Evolutionary conservation across 2,797 vertebrate genomes (phyloP).

Genomic region (Cyclopterus lumpus): DNA sequence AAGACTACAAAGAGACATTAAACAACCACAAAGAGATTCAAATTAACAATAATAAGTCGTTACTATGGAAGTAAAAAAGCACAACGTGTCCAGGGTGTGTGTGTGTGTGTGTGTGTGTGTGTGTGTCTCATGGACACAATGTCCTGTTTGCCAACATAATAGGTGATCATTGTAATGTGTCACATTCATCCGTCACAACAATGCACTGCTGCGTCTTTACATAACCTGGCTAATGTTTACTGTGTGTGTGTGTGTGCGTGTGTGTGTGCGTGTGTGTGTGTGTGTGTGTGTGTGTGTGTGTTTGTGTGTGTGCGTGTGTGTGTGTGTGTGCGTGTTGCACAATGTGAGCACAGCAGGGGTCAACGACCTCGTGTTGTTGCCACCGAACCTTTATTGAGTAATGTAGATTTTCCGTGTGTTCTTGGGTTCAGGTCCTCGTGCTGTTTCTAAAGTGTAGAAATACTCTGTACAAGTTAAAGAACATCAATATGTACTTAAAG

Average conservation of each 20-base stretch:
- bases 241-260: conserved; percentile 32
- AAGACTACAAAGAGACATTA: not conserved
- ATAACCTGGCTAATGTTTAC: conserved; percentile 77
- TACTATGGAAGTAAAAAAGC: not conserved
- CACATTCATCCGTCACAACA: conserved; percentile 35
- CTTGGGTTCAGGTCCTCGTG: not conserved
- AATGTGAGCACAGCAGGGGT: conserved; percentile 41
- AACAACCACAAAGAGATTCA: not conserved
- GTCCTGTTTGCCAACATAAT: conserved; percentile 9
- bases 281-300: conserved; percentile 34
- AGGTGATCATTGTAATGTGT: not conserved
- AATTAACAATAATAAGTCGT: not conserved
- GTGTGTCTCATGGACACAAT: conserved; percentile 8
- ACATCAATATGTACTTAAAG: not conserved
- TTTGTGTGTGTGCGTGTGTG: conserved; percentile 56
- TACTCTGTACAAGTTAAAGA: not conserved
- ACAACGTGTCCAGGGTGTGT: not conserved
- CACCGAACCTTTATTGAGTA: conserved; percentile 4
- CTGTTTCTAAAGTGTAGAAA: not conserved
- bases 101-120: conserved; percentile 1
- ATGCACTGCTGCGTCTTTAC: conserved; percentile 51
- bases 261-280: conserved; percentile 57
- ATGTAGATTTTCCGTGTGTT: not conserved
- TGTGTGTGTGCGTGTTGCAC: conserved; percentile 62
- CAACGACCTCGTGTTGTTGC: conserved; percentile 41